These are phyloP conservation scores for Punctoribates punctum DNA, from an alignment of 2,888 invertebrate species.

Conservation along the genomic window DNA sequence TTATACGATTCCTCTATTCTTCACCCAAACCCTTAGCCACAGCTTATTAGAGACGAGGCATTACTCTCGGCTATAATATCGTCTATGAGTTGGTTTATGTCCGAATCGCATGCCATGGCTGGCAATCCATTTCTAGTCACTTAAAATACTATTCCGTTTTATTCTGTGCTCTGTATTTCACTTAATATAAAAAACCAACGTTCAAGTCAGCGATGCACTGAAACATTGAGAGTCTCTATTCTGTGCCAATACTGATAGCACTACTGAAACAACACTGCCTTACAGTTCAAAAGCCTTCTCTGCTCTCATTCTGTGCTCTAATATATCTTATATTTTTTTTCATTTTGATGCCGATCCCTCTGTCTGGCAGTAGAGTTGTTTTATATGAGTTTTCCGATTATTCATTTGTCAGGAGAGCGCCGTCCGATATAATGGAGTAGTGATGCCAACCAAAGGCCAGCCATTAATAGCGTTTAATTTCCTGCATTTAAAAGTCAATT, in stretches of 20 bases:
- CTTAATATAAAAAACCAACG: not conserved
- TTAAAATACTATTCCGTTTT: not conserved
- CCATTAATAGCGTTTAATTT: slow-evolving; percentile 20
- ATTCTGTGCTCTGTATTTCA: not conserved
- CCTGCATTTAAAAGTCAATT: slow-evolving; percentile 25
- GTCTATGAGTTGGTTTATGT: slow-evolving; percentile 20
- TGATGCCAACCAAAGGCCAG: not conserved
- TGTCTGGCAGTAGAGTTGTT: too few species aligned
- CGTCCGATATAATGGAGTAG: not conserved
- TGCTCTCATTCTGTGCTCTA: slow-evolving; percentile 10
- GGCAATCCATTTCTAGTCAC: slow-evolving; percentile 29
- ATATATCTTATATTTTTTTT: not conserved
- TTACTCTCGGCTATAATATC: not conserved
- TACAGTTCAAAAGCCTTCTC: not conserved
- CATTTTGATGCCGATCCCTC: not conserved
- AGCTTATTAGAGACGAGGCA: slow-evolving; percentile 11
- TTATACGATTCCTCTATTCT: not conserved
- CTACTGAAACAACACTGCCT: not conserved
- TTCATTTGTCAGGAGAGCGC: not conserved
- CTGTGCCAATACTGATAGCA: not conserved
- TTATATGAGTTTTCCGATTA: too few species aligned
- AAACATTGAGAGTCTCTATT: not conserved
- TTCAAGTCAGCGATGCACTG: not conserved
- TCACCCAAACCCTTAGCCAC: slow-evolving; percentile 17
- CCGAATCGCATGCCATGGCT: slow-evolving; percentile 12